phyloP scores from a whole-genome alignment of 2,113 vertebrate genomes.

The Gnathonemus echidnorhynchus region DNA sequence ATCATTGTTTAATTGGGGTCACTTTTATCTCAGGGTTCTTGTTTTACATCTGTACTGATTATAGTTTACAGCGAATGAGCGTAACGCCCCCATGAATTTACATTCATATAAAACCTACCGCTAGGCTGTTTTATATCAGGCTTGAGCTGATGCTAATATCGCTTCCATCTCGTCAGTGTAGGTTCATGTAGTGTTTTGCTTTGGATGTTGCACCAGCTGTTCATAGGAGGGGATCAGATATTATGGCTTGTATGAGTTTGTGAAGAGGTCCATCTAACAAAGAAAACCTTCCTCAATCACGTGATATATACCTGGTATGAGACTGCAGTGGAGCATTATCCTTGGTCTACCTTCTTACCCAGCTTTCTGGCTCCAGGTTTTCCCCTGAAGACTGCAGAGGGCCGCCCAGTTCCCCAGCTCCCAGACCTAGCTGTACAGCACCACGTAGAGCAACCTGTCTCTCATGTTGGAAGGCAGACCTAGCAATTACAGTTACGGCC shows the following conservation, averaged over 20 bases:
- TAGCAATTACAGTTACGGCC: neutral
- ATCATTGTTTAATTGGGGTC: constrained; percentile 30
- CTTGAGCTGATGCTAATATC: neutral
- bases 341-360: neutral
- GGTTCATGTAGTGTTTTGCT: neutral
- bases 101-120: constrained; percentile 14
- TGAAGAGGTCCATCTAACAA: neutral
- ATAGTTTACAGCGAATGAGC: constrained; percentile 10
- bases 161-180: neutral
- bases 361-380: neutral
- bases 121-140: constrained; percentile 20
- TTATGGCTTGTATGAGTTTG: neutral
- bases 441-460: neutral
- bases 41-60: constrained; percentile 23
- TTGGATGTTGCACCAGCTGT: neutral
- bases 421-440: neutral
- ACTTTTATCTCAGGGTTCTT: constrained; percentile 25
- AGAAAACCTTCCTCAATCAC: neutral
- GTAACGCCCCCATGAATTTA: constrained; percentile 21
- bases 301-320: neutral
- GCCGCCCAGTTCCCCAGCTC: neutral
- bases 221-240: neutral
- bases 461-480: neutral
- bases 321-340: neutral
- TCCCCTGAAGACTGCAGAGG: neutral